These are phyloP conservation scores for Eupithecia tripunctaria DNA, from an alignment of 2,888 invertebrate genomes.

Conservation along the genomic window DNA sequence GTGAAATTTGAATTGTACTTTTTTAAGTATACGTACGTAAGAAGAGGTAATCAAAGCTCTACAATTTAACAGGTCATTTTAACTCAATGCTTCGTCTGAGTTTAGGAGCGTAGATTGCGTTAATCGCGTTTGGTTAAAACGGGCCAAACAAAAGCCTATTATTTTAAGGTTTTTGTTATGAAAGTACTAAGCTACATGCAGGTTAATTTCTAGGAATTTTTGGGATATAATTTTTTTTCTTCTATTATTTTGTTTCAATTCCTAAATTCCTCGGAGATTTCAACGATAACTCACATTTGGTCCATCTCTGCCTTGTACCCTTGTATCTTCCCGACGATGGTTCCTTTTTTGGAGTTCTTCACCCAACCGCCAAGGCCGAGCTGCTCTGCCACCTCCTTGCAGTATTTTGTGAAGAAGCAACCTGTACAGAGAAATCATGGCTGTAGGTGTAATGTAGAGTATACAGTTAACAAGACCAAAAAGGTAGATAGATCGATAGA, in stretches of 20 bases:
- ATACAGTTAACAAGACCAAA: no score
- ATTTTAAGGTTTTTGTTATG: no score
- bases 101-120: not conserved
- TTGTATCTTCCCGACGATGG: constrained; percentile 95
- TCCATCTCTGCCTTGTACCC: constrained; percentile 91
- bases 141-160: not conserved
- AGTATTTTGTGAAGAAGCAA: constrained; percentile 94
- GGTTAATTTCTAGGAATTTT: no score
- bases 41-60: not conserved
- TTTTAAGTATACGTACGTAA: no score
- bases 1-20: no score
- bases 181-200: no score
- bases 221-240: no score
- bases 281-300: constrained; percentile 87
- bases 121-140: not conserved
- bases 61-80: not conserved
- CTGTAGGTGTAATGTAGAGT: not conserved
- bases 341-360: constrained; percentile 94
- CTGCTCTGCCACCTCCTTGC: constrained; percentile 90
- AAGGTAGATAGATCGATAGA: no score
- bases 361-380: constrained; percentile 95
- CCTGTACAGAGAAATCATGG: constrained; percentile 81
- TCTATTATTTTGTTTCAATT: not conserved
- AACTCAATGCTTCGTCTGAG: no score
- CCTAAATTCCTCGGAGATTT: not conserved